Evolutionary conservation across 2,797 vertebrate genomes (phyloP), one percentile per base, ranked within the genome.

Genomic region (Sebastes baramenuke): DNA sequence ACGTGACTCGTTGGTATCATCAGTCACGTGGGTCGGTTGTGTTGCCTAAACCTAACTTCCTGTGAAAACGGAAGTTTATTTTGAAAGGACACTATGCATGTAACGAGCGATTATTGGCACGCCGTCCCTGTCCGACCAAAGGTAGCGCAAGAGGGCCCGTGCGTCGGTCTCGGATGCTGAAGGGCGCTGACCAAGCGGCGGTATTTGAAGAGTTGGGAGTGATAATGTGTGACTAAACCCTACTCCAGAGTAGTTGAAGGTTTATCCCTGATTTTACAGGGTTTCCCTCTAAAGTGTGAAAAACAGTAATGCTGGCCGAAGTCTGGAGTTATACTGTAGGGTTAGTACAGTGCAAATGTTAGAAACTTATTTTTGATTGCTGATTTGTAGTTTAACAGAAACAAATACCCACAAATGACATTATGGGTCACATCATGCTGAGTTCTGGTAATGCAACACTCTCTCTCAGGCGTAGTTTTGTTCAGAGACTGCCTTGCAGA

Each of bases 401-500:
- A 11, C n/a, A 72, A 59, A 42, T 34, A 32, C 20, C 18, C 13
- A 18, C 1, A 78, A 62, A 78, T 54, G 27, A n/a, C 52, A 24
- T 25, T 13, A 2, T 46, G 27, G 10, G 14, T 67, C 52, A 62
- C 59, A 52, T 62, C 59, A 52, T 62, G 52, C 36, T 73, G 64
- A 34, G 20, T 5, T 11, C 18, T 65, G 22, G 24, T 46, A 68
- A 80, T 34, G 58, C 65, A 58, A 42, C 36, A 36, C 29, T 79
- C 67, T 79, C 36, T 38, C 36, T 3, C 3, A 18, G 49, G 34
- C 42, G 2, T 8, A n/a, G 14, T 61, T 60, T 60, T 46, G 6
- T 71, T 85, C 24, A 36, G 24, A 68, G 10, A 18, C 34, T n/a
- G 13, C 59, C 60, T 66, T 32, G 25, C 42, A 71, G 64, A 62